Conservation (phyloP, 1,140 invertebrate species). For the Spodoptera litura region DNA sequence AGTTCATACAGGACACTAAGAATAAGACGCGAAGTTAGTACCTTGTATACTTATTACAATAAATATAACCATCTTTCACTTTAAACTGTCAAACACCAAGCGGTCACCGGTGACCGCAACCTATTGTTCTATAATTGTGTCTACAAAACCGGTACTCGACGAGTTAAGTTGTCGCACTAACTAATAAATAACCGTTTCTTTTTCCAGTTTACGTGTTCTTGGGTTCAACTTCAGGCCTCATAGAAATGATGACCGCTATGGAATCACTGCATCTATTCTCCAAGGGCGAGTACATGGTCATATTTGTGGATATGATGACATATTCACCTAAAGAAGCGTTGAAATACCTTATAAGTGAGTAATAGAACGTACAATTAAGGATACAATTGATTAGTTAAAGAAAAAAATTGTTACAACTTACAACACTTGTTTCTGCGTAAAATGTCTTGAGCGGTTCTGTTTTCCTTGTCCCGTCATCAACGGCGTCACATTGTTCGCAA, state of each 20-base stretch:
- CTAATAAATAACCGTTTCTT: too few relatives aligned
- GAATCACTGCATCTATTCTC: constrained; percentile 94
- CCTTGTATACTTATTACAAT: neutral
- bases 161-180: too few relatives aligned
- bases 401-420: neutral
- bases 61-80: too few relatives aligned
- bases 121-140: too few relatives aligned
- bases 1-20: constrained; percentile 95
- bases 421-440: neutral
- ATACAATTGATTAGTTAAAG: neutral
- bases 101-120: too few relatives aligned
- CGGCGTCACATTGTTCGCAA: constrained; percentile 22
- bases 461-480: constrained; percentile 13
- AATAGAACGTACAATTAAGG: neutral
- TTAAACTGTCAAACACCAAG: too few relatives aligned
- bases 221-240: constrained; percentile 91
- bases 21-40: constrained; percentile 94
- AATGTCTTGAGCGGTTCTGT: neutral
- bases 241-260: constrained; percentile 96
- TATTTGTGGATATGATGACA: constrained; percentile 96
- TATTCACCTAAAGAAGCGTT: constrained; percentile 91
- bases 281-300: constrained; percentile 97
- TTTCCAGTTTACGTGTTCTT: constrained; percentile 96
- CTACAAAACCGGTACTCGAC: too few relatives aligned
- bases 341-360: constrained; percentile 96